phyloP scores from a whole-genome alignment of 2,113 vertebrate species.

The Danio rerio region GRCz12tu NC_133180.1:35125001-35125500 shows the following conservation, averaged over 20 bases:
- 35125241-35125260: slow-evolving; percentile 3
- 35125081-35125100: neutral
- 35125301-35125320: slow-evolving; percentile 42
- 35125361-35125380: slow-evolving; percentile 36
- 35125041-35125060: neutral
- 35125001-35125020: neutral
- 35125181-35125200: slow-evolving; percentile 59
- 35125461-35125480: slow-evolving; percentile 13
- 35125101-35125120: neutral
- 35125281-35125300: slow-evolving; percentile 25
- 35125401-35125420: slow-evolving; percentile 19
- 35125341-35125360: neutral
- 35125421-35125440: slow-evolving; percentile 46
- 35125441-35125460: neutral
- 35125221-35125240: slow-evolving; percentile 9
- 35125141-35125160: neutral
- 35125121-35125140: slow-evolving; percentile 2
- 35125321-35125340: slow-evolving; percentile 37
- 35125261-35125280: neutral
- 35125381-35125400: slow-evolving; percentile 32
- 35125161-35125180: neutral
- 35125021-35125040: neutral
- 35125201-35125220: slow-evolving; percentile 6
- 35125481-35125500: neutral
- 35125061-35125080: neutral